phyloP scores from a whole-genome alignment of 2,888 invertebrate species.

The Melanostoma mellinum region DNA sequence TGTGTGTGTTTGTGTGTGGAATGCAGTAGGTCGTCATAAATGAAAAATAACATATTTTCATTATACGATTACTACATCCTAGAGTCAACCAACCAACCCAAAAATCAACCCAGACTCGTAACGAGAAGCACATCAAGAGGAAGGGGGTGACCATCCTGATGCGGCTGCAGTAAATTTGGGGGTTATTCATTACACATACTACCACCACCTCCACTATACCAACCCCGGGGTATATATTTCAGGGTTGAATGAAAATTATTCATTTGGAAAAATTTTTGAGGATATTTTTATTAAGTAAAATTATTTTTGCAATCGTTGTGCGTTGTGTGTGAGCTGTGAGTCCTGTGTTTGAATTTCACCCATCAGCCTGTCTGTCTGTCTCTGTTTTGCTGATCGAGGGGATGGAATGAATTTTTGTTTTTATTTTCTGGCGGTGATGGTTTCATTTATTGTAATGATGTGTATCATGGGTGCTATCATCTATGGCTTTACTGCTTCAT shows the following conservation, averaged over 20 bases:
- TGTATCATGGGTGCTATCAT: slow-evolving; percentile 42
- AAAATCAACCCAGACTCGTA: slow-evolving; percentile 8
- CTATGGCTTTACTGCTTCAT: slow-evolving; percentile 41
- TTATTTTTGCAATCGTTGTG: slow-evolving; percentile 70
- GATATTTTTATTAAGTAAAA: slow-evolving; percentile 73
- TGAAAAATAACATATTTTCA: slow-evolving; percentile 69
- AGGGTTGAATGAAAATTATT: slow-evolving; percentile 72
- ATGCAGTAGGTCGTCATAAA: slow-evolving; percentile 63
- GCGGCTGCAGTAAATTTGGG: slow-evolving; percentile 58
- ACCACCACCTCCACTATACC: not conserved
- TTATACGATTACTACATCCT: slow-evolving; percentile 68
- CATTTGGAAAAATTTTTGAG: slow-evolving; percentile 72
- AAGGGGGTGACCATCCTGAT: not conserved
- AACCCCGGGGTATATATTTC: slow-evolving; percentile 55
- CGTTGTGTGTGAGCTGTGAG: slow-evolving; percentile 16
- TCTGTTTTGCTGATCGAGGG: not conserved
- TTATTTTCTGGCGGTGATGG: slow-evolving; percentile 65
- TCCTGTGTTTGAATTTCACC: slow-evolving; percentile 7
- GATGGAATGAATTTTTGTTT: slow-evolving; percentile 52
- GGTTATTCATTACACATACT: slow-evolving; percentile 68
- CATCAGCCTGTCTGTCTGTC: not conserved
- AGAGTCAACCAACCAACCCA: slow-evolving; percentile 59
- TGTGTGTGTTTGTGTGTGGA: slow-evolving; percentile 8
- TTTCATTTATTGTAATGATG: slow-evolving; percentile 70
- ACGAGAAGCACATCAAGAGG: not conserved